Evolutionary conservation across 2,888 invertebrate genomes (phyloP), one percentile per base, ranked within the genome.

Genomic region (Sesia bembeciformis): DNA sequence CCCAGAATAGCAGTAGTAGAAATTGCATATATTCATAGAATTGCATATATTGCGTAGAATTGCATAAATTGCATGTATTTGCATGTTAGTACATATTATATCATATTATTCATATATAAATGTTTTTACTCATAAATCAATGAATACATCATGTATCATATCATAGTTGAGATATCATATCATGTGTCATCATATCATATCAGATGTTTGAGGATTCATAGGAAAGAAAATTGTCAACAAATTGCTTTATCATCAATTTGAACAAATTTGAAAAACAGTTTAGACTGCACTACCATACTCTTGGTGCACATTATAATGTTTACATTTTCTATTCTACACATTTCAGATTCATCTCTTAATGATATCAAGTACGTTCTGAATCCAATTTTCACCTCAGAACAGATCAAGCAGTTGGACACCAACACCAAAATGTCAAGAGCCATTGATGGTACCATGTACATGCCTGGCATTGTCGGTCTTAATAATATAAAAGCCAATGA

Each of bases 401-500:
- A 97, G 74, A 98, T 99, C 54, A 81, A 81, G n/a, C 92, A 92
- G 54, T 77, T 99, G 64, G 98, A 99, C 72, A 83, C 80, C 6
- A 94, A 92, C 71, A 93, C 94, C 4, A 98, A 97, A 78, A 91
- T 96, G 83, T 97, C 96, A 0, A 91, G 99, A 70, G 98, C 99
- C 0, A 98, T 97, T 61, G 98, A 99, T 84, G 98, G 98, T 5
- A 96, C 97, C 0, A 93, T 98, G 76, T 99, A 99, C 81, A 93
- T 97, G 74, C 99, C 99, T 3, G 99, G 98, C 56, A 98, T 99
- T 70, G 98, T 99, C 38, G 98, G 98, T 0, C 91, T 99, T 52
- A 99, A 99, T 76, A 99, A 99, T 79, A 99, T 99, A 66, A 99
- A 99, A 87, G 98, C 98, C 3, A 99, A 99, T 85, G 99, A 99